phyloP scores from a whole-genome alignment of 2,797 vertebrate genomes.

The Onychomys leucogaster region DNA sequence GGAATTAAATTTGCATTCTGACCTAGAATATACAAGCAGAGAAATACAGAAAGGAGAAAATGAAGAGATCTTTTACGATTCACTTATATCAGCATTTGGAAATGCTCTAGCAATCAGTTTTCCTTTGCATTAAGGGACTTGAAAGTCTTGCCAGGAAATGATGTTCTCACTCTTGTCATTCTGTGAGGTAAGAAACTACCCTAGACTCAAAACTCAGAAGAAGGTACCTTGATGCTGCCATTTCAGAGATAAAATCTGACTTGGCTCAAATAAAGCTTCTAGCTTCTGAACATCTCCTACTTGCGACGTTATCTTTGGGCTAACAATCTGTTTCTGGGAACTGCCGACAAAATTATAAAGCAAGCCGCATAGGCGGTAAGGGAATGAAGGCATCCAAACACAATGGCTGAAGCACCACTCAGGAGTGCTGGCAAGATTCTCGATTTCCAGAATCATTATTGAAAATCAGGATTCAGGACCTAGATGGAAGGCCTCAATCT shows the following conservation, averaged over 20 bases:
- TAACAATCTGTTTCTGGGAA: not conserved
- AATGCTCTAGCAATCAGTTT: not conserved
- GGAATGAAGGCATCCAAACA: not conserved
- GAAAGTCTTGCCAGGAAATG: not conserved
- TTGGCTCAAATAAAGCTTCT: conserved; percentile 36
- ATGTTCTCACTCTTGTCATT: not conserved
- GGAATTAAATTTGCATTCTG: conserved; percentile 79
- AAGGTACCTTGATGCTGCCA: not conserved
- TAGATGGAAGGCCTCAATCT: not conserved
- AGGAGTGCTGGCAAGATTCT: not conserved
- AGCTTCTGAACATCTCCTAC: conserved; percentile 3
- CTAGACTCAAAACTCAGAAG: not conserved
- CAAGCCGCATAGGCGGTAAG: not conserved
- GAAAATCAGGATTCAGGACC: not conserved
- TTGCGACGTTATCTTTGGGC: not conserved
- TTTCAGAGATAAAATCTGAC: not conserved
- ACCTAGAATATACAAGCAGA: conserved; percentile 71
- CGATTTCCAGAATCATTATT: not conserved
- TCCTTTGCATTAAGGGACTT: conserved; percentile 34
- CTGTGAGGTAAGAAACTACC: not conserved
- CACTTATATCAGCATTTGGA: not conserved
- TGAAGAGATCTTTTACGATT: conserved; percentile 29
- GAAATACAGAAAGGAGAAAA: conserved; percentile 45
- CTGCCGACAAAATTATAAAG: not conserved
- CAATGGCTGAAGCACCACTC: not conserved